Evolutionary conservation across 2,888 invertebrate species (phyloP).

Genomic region (Alsophila aescularia): DNA sequence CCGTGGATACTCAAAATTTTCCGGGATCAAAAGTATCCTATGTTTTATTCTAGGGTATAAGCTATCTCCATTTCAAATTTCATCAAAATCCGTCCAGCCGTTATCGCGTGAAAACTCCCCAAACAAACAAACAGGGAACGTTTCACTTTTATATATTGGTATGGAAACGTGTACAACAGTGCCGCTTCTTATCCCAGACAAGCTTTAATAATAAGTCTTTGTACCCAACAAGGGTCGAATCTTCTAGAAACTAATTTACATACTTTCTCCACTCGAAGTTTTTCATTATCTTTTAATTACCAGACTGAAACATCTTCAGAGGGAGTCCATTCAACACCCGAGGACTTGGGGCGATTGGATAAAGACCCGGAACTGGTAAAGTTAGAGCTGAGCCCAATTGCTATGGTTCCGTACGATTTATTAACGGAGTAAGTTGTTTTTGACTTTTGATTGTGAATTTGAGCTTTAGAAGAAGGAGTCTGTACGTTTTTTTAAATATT

Average conservation of each 20-base stretch:
- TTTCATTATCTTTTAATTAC: conserved; percentile 75
- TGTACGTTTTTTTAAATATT: background rate
- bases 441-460: conserved; percentile 3
- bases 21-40: too few relatives aligned
- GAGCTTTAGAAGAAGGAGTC: background rate
- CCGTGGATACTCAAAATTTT: too few relatives aligned
- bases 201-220: conserved; percentile 38
- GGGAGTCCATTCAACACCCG: conserved; percentile 43
- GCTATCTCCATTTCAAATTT: too few relatives aligned
- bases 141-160: too few relatives aligned
- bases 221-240: conserved; percentile 39
- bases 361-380: conserved; percentile 32
- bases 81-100: too few relatives aligned
- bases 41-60: too few relatives aligned
- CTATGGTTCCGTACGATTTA: conserved; percentile 31
- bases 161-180: too few relatives aligned
- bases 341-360: conserved; percentile 34
- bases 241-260: conserved; percentile 63
- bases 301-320: conserved; percentile 51
- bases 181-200: conserved; percentile 12
- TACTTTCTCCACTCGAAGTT: conserved; percentile 61
- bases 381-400: conserved; percentile 30
- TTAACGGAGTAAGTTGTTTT: conserved; percentile 25
- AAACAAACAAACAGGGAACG: too few relatives aligned
- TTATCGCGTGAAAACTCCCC: too few relatives aligned